These are phyloP conservation scores for Ommatoiulus sabulosus DNA, from an alignment of 2,888 invertebrate species.

Conservation along the genomic window DNA sequence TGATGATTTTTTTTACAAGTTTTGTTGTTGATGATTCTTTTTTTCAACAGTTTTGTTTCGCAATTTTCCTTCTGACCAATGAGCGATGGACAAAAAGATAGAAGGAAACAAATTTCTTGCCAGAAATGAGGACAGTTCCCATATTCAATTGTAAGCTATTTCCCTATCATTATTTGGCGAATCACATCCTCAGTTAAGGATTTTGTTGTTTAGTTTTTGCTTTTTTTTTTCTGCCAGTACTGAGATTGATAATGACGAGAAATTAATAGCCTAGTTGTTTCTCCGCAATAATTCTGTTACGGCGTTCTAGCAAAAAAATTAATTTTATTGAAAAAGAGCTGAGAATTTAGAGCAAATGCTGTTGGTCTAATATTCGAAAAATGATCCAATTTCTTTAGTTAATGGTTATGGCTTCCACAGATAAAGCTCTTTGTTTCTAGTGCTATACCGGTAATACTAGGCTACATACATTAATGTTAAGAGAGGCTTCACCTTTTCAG, in stretches of 20 bases:
- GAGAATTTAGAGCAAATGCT: too few relatives aligned
- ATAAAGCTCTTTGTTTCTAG: too few relatives aligned
- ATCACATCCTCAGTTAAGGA: neutral
- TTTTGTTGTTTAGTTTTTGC: neutral
- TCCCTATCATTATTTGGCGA: neutral
- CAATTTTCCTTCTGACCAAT: neutral
- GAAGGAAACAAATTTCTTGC: neutral
- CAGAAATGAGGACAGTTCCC: constrained; percentile 40
- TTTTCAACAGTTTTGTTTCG: neutral
- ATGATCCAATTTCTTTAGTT: too few relatives aligned
- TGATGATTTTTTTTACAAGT: neutral
- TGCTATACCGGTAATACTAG: too few relatives aligned
- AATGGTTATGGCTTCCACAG: too few relatives aligned
- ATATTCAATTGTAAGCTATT: neutral
- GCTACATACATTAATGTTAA: too few relatives aligned
- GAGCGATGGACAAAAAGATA: neutral
- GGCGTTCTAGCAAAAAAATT: too few relatives aligned
- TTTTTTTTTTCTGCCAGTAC: neutral
- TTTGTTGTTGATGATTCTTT: too few relatives aligned
- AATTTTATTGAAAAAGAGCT: too few relatives aligned
- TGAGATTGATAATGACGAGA: neutral
- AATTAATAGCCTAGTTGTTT: neutral
- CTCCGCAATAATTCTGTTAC: too few relatives aligned
- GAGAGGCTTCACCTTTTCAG: too few relatives aligned
- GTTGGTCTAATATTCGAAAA: too few relatives aligned